Evolutionary conservation across 1,140 invertebrate genomes (phyloP), one percentile per base, ranked within the genome.

Genomic region (Anoplophora glabripennis): DNA sequence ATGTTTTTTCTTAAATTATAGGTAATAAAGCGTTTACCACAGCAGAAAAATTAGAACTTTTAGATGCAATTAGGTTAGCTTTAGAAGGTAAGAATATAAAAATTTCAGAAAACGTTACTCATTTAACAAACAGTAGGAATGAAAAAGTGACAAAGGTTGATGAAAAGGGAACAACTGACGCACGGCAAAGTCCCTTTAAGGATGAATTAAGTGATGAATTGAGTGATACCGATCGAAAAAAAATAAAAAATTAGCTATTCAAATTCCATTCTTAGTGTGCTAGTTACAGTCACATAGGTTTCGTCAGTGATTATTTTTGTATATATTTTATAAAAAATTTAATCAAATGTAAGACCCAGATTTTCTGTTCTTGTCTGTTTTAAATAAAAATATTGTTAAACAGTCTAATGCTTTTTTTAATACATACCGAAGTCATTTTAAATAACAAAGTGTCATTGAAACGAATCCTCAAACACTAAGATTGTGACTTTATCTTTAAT

Each of bases 11-110:
- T 65, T 57, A 59, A 42, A 63, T 78, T 77, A 64, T 75, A 88
- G 86, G 85, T 72, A 82, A 79, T 45, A 88, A 87, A 76, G 72
- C 81, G 61, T 82, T 80, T 53, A 80, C 81, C 69, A 72, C 76
- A 35, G 83, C 82, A 58, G 80, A 83, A 7, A 75, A 81, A 7
- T 72, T 83, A 49, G 64, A 61, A 15, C 65, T 86, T 55, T 77
- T 86, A 57, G 78, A 85, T 55, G 78, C 81, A n/a, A 80, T 88
- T 57, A 79, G 81, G 65, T 78, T 80, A 71, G 84, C 81, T 34
- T 64, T 85, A 35, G 79, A 76, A 65, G 77, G 81, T 41, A 80
- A 70, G 67, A 21, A 58, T 12, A 45, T 47, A 40, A 60, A 46
- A 35, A 7, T 14, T 44, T 47, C 28, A 45, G 33, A 64, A 28